phyloP scores from a whole-genome alignment of 2,797 vertebrate genomes.

The Paedocypris micromegethes region DNA sequence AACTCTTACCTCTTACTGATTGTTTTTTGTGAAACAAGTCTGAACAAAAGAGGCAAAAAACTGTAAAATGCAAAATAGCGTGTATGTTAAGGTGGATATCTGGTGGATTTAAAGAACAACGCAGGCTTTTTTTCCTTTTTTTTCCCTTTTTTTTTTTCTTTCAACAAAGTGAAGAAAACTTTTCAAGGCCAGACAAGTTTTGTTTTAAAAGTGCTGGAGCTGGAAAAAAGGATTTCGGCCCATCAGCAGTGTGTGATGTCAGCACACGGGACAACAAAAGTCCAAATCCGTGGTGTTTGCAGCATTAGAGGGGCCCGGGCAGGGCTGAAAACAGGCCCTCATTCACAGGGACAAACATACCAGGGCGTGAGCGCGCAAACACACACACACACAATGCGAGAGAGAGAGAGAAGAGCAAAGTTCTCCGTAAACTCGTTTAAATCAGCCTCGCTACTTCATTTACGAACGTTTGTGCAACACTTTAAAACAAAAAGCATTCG shows the following conservation, averaged over 20 bases:
- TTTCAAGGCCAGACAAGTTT: constrained; percentile 73
- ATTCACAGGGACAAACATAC: constrained; percentile 58
- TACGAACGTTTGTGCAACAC: too few species aligned
- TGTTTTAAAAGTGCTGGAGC: constrained; percentile 86
- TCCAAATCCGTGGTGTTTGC: constrained; percentile 62
- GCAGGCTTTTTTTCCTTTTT: too few species aligned
- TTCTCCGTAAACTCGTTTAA: too few species aligned
- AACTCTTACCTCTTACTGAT: too few species aligned
- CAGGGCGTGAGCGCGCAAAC: constrained; percentile 34
- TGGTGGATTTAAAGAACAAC: too few species aligned
- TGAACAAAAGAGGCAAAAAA: too few species aligned
- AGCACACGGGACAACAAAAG: constrained; percentile 78
- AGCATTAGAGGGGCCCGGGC: constrained; percentile 68
- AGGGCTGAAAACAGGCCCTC: constrained; percentile 67
- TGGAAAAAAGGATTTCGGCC: constrained; percentile 81
- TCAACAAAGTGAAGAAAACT: constrained; percentile 71
- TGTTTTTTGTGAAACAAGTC: too few species aligned
- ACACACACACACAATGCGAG: constrained; percentile 19
- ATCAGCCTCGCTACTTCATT: too few species aligned
- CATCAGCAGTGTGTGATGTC: constrained; percentile 82
- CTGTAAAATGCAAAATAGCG: too few species aligned
- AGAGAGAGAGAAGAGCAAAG: constrained; percentile 8
- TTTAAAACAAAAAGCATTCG: too few species aligned
- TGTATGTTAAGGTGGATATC: too few species aligned
- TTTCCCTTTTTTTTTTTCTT: too few species aligned